Evolutionary conservation across 2,888 invertebrate species (phyloP).

Genomic region (Cepaea hortensis): DNA sequence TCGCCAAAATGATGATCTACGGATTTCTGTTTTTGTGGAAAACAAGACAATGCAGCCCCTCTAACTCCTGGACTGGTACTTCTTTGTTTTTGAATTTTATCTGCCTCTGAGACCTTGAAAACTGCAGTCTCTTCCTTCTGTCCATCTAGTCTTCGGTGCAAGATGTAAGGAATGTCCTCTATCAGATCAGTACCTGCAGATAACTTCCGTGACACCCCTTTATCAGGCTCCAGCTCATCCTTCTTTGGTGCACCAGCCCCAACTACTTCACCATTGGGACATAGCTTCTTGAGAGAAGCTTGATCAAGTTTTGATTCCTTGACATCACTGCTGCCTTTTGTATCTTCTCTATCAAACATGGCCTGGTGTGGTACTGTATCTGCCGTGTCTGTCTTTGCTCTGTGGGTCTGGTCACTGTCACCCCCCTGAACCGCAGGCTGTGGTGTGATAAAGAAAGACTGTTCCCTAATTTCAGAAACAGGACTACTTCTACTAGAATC

Average conservation of each 20-base stretch:
- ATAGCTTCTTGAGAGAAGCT: slow-evolving; percentile 19
- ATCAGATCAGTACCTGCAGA: slow-evolving; percentile 60
- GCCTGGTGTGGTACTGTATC: not conserved
- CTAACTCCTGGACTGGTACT: slow-evolving; percentile 31
- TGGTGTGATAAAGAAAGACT: not conserved
- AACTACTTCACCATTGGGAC: slow-evolving; percentile 36
- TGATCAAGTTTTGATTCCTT: slow-evolving; percentile 11
- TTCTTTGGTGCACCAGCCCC: slow-evolving; percentile 38
- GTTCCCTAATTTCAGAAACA: slow-evolving; percentile 17
- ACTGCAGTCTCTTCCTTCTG: slow-evolving; percentile 54
- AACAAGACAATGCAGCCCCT: not conserved
- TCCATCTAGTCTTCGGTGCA: slow-evolving; percentile 64
- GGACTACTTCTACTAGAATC: slow-evolving; percentile 38
- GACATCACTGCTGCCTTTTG: slow-evolving; percentile 3
- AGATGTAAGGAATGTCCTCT: slow-evolving; percentile 74
- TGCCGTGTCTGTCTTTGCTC: not conserved
- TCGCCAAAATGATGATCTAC: not conserved
- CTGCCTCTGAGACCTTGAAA: slow-evolving; percentile 48
- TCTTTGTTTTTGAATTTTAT: slow-evolving; percentile 21
- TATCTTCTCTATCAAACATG: not conserved
- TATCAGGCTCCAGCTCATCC: slow-evolving; percentile 23
- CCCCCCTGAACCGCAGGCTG: not conserved
- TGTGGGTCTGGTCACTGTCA: slow-evolving; percentile 16
- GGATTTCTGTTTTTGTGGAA: not conserved
- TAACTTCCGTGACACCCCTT: slow-evolving; percentile 23